Conservation (phyloP, 2,888 invertebrate genomes). For the Agrochola lychnidis region DNA sequence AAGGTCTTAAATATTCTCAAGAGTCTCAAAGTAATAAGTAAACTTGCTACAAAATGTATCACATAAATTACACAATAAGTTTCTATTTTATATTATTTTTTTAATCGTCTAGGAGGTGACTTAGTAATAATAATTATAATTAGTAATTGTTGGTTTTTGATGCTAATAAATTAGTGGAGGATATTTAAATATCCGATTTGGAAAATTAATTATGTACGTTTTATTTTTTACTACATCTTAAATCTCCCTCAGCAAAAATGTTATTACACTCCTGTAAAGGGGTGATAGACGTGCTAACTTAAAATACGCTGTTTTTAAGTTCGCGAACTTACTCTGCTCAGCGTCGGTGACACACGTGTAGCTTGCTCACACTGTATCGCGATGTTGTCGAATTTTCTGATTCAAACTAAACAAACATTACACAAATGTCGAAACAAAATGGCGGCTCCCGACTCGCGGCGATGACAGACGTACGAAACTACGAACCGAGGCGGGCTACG, state of each 20-base stretch:
- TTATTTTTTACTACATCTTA: background rate
- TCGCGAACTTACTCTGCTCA: too few relatives aligned
- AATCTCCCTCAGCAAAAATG: too few relatives aligned
- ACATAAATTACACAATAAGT: conserved; percentile 11
- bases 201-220: conserved; percentile 33
- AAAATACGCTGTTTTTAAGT: too few relatives aligned
- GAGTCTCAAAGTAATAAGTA: background rate
- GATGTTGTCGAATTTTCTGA: too few relatives aligned
- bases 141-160: conserved; percentile 68
- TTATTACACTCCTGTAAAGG: background rate
- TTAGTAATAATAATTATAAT: conserved; percentile 68
- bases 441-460: too few relatives aligned
- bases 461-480: too few relatives aligned
- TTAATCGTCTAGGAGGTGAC: conserved; percentile 81
- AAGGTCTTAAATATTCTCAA: conserved; percentile 29
- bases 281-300: too few relatives aligned
- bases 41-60: conserved; percentile 7
- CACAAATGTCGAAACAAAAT: too few relatives aligned
- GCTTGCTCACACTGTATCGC: too few relatives aligned
- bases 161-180: conserved; percentile 62
- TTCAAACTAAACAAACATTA: too few relatives aligned
- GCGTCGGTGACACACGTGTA: too few relatives aligned
- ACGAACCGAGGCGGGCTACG: too few relatives aligned
- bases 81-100: conserved; percentile 53
- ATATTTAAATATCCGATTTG: conserved; percentile 60